These are phyloP conservation scores for Leptobrachium ailaonicum DNA, from an alignment of 2,113 vertebrate genomes.

Conservation along the genomic window DNA sequence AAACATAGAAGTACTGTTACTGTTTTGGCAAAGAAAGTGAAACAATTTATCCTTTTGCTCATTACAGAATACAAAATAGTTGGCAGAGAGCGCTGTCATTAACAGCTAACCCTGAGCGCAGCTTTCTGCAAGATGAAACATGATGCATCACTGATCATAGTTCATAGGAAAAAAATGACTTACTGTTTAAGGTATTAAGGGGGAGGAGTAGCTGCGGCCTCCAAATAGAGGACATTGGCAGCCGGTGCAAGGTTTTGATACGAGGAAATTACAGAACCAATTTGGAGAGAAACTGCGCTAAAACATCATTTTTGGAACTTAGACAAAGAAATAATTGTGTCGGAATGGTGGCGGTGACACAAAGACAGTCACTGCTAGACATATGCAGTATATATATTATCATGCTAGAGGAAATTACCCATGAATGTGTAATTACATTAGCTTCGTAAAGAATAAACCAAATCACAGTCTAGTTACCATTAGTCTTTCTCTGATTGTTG, in stretches of 20 bases:
- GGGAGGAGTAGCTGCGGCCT: slow-evolving; percentile 23
- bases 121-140: slow-evolving; percentile 38
- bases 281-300: slow-evolving; percentile 8
- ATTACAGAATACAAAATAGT: slow-evolving; percentile 47
- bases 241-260: slow-evolving; percentile 17
- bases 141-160: slow-evolving; percentile 43
- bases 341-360: too few relatives aligned
- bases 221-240: slow-evolving; percentile 29
- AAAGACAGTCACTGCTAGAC: too few relatives aligned
- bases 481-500: too few relatives aligned
- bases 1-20: slow-evolving; percentile 31
- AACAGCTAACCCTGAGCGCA: slow-evolving; percentile 39
- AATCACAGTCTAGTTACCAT: too few relatives aligned
- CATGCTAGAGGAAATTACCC: too few relatives aligned
- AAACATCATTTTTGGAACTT: not conserved
- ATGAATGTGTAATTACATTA: too few relatives aligned
- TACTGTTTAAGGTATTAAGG: slow-evolving; percentile 16
- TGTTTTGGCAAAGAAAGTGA: slow-evolving; percentile 25
- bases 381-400: too few relatives aligned
- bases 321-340: not conserved
- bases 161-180: slow-evolving; percentile 32
- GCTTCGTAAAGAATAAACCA: too few relatives aligned
- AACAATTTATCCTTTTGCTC: slow-evolving; percentile 45
- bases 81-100: slow-evolving; percentile 41
- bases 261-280: not conserved